phyloP scores from a whole-genome alignment of 2,113 vertebrate species.

The Malurus alboscapulatus region DNA sequence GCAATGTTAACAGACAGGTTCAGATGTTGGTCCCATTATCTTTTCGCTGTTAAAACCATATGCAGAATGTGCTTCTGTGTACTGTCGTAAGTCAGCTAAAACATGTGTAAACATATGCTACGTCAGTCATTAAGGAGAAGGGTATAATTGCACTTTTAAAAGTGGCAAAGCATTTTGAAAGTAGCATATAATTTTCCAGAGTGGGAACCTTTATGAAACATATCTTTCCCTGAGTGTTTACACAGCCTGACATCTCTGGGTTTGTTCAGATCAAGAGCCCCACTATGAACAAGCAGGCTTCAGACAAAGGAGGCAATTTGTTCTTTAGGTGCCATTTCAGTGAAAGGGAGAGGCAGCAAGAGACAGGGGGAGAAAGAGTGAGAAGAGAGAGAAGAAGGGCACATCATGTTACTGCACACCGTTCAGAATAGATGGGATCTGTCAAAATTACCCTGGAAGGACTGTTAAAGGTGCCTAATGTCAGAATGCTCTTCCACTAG shows the following conservation, averaged over 20 bases:
- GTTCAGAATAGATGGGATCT: conserved; percentile 9
- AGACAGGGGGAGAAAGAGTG: neutral
- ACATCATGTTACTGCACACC: neutral
- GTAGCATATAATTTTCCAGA: conserved; percentile 73
- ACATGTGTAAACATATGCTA: conserved; percentile 73
- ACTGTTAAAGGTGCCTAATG: neutral
- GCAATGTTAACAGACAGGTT: conserved; percentile 24
- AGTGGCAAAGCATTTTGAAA: conserved; percentile 74
- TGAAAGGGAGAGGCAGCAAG: neutral
- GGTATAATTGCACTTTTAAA: conserved; percentile 79
- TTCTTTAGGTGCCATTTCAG: conserved; percentile 63
- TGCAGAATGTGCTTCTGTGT: conserved; percentile 30
- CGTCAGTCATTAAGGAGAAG: conserved; percentile 72
- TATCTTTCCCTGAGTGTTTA: conserved; percentile 71
- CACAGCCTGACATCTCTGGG: conserved; percentile 71
- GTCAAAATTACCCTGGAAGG: neutral
- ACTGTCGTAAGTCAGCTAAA: conserved; percentile 74
- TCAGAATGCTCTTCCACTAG: neutral
- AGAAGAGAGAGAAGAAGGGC: neutral
- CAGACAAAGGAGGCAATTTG: conserved; percentile 76
- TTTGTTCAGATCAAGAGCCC: conserved; percentile 74
- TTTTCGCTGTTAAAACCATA: conserved; percentile 58
- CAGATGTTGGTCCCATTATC: conserved; percentile 22
- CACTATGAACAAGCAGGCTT: conserved; percentile 68
- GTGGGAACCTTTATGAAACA: conserved; percentile 64